Evolutionary conservation across 1,140 invertebrate species (phyloP).

Genomic region (Pollicipes pollicipes): DNA sequence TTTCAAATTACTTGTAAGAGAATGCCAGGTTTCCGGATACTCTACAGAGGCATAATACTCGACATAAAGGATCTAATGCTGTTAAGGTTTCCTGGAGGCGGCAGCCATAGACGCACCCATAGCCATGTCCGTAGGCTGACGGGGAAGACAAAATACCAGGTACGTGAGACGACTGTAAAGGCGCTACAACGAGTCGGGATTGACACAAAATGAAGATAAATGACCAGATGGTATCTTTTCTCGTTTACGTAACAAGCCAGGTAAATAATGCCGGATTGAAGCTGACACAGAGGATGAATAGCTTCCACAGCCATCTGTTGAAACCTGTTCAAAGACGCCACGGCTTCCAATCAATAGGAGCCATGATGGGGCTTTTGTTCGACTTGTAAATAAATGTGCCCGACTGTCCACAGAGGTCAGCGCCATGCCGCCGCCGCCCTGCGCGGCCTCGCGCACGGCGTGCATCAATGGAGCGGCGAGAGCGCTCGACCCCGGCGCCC

Average conservation of each 20-base stretch:
- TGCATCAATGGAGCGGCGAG: no score
- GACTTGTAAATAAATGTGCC: background rate
- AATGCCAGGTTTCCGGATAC: background rate
- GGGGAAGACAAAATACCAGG: background rate
- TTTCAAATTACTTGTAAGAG: background rate
- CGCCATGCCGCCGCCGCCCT: no score
- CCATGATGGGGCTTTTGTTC: background rate
- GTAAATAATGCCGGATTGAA: background rate
- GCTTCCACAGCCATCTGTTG: background rate
- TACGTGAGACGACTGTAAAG: background rate
- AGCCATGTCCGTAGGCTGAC: no score
- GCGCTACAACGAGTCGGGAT: background rate
- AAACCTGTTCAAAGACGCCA: background rate
- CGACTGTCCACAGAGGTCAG: no score
- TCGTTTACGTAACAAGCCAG: slow-evolving; percentile 1
- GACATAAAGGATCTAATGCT: background rate
- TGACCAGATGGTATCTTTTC: background rate
- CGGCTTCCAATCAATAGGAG: background rate
- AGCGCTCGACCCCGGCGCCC: no score
- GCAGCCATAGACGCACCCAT: background rate
- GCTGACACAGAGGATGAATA: background rate
- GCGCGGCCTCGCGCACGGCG: no score
- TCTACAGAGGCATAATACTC: background rate
- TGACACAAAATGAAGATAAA: slow-evolving; percentile 2
- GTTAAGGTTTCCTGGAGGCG: background rate